Evolutionary conservation across 1,140 invertebrate species (phyloP).

Genomic region (Notospermus geniculatus): DNA sequence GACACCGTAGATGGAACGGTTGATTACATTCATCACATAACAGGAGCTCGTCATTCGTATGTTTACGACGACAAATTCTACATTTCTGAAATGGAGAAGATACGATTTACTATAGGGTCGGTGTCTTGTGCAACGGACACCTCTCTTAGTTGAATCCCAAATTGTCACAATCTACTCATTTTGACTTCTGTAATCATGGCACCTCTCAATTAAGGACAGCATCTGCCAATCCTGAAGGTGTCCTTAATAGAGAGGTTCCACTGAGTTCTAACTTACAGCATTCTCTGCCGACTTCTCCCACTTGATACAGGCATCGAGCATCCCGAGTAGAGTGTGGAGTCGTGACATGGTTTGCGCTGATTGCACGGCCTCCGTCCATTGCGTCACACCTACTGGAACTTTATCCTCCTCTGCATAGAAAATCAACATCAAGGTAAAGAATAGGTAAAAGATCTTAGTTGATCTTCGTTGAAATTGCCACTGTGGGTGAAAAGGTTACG

Average conservation of each 20-base stretch:
- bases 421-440: constrained; percentile 6
- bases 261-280: constrained; percentile 54
- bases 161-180: no score
- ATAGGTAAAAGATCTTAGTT: no score
- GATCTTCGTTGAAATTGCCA: no score
- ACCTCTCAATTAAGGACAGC: background rate
- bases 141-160: background rate
- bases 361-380: constrained; percentile 53
- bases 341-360: constrained; percentile 50
- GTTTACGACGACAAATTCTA: constrained; percentile 56
- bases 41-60: constrained; percentile 49
- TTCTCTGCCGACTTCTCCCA: constrained; percentile 59
- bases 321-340: constrained; percentile 54
- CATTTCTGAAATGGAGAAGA: constrained; percentile 56
- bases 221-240: background rate
- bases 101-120: no score
- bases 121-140: no score
- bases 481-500: no score
- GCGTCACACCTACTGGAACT: constrained; percentile 25
- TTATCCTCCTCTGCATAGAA: constrained; percentile 35
- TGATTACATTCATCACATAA: constrained; percentile 58
- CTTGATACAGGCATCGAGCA: constrained; percentile 55
- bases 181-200: no score
- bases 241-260: no score
- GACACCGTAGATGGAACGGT: constrained; percentile 57